Evolutionary conservation across 1,140 invertebrate species (phyloP), one percentile per base, ranked within the genome.

Genomic region (Caerostris darwini): DNA sequence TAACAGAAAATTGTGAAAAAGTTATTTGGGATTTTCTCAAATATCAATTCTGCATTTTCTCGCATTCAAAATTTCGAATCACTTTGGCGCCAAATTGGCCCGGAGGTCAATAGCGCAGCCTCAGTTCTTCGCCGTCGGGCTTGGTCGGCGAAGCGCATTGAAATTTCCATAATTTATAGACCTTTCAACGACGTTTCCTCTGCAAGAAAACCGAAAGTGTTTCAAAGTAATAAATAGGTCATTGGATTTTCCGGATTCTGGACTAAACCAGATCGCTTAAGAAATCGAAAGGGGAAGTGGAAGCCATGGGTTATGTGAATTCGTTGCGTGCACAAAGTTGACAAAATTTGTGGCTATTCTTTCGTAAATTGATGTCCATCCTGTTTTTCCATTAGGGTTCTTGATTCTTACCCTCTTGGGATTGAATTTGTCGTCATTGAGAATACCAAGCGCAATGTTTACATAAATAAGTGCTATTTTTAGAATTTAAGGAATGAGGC

Each of bases 131-230:
- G 17, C 2, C 67, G 14, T 53, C 69, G 6, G 61, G 3, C 5
- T 58, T 53, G 91, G 83, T 86, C 61, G 77, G 12, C 64, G 77
- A 54, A 59, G 91, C 77, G 54, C 0, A 10, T 10, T 8, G 69
- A 14, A 12, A n/a, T 90, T 90, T 90, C 89, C 57, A 58, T 57
- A 56, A 93, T 86, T 87, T 71, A 53, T 61, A 82, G 61, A 93
- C 56, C 83, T 93, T 93, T 86, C 82, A 87, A 82, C 83, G 90
- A 10, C 90, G 90, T 92, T 92, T 92, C 90, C 81, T 85, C 64
- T 34, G 34, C 59, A 50, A 14, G 64, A 54, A 92, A 77, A 93
- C 61, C 71, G 64, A 93, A 93, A 71, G 64, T 59, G 56, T 87
- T 87, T 71, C 57, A 7, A 7, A 8, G 82, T 50, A 34, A 93